Conservation (phyloP, 2,888 invertebrate species). For the Bimastos eiseni region DNA sequence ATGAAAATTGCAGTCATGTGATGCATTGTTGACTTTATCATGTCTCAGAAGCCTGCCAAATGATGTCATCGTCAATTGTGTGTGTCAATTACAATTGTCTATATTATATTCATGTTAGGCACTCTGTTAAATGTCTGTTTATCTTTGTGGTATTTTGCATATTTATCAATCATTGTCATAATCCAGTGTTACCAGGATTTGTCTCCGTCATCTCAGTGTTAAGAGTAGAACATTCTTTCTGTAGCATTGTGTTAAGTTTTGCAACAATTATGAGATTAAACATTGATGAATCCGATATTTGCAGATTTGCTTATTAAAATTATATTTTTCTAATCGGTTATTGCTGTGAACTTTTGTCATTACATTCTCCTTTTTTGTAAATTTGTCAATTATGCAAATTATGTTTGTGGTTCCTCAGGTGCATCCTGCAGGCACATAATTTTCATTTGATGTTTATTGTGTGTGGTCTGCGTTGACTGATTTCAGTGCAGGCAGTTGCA, state of each 20-base stretch:
- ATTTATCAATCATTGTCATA: not conserved
- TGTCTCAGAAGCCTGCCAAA: not conserved
- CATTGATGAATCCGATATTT: not conserved
- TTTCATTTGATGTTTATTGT: too few relatives aligned
- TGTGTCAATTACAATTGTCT: too few relatives aligned
- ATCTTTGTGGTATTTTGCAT: not conserved
- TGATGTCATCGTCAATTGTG: not conserved
- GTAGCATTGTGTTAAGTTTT: not conserved
- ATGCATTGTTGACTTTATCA: not conserved
- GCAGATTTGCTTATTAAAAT: not conserved
- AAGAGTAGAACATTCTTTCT: not conserved
- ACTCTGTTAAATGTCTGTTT: not conserved
- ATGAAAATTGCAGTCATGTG: not conserved
- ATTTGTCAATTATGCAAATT: too few relatives aligned
- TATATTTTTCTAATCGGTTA: not conserved
- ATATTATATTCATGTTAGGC: constrained; percentile 2
- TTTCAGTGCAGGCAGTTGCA: too few relatives aligned
- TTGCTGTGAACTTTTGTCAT: not conserved
- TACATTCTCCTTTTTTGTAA: not conserved
- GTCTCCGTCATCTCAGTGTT: not conserved
- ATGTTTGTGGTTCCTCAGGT: not conserved
- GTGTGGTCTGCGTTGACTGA: too few relatives aligned
- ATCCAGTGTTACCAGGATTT: not conserved
- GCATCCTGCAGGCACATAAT: not conserved
- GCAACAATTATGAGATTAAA: not conserved